A percentile compares a stretch with the other conserved stretches of the same genome.
Evolutionary conservation across 2,113 vertebrate genomes (phyloP).

Genomic region (Nothobranchius kuhntae): DNA sequence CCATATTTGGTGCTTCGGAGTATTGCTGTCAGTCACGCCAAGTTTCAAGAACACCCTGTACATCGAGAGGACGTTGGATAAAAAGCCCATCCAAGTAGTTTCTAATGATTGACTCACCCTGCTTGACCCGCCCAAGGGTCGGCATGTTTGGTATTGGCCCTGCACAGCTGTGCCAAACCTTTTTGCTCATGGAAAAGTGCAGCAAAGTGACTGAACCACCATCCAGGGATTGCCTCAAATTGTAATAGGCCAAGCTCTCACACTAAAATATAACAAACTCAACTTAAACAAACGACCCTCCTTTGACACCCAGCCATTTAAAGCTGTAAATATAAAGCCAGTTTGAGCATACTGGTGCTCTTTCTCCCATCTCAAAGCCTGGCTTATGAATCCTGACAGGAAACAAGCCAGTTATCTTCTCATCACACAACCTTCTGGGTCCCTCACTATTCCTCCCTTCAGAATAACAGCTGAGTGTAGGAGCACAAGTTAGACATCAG

Average conservation of each 20-base stretch:
- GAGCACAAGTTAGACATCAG: constrained; percentile 31
- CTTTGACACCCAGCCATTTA: constrained; percentile 26
- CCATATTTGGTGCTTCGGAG: constrained; percentile 71
- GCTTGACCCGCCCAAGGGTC: constrained; percentile 30
- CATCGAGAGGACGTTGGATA: constrained; percentile 32
- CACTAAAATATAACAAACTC: constrained; percentile 36
- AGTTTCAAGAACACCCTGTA: constrained; percentile 61
- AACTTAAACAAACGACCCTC: constrained; percentile 36
- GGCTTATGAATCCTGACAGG: constrained; percentile 57
- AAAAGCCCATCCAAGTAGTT: constrained; percentile 57
- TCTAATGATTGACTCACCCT: constrained; percentile 52
- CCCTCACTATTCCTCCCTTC: constrained; percentile 28
- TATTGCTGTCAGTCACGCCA: constrained; percentile 63
- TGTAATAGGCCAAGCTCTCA: not conserved
- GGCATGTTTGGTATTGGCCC: constrained; percentile 33
- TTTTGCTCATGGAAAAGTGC: constrained; percentile 22
- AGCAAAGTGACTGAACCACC: too few relatives aligned
- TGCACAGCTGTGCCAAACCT: constrained; percentile 34
- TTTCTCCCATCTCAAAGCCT: constrained; percentile 27
- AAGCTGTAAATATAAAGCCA: constrained; percentile 50
- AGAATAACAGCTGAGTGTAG: constrained; percentile 33
- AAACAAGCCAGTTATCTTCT: constrained; percentile 42
- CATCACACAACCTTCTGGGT: constrained; percentile 38
- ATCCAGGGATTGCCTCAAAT: too few relatives aligned
- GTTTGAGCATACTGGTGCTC: constrained; percentile 12